Percentiles rank a stretch among this genome's conserved stretches.
These are phyloP conservation scores for Cyrtodaria siliqua DNA, from an alignment of 2,888 invertebrate species.

Conservation along the genomic window DNA sequence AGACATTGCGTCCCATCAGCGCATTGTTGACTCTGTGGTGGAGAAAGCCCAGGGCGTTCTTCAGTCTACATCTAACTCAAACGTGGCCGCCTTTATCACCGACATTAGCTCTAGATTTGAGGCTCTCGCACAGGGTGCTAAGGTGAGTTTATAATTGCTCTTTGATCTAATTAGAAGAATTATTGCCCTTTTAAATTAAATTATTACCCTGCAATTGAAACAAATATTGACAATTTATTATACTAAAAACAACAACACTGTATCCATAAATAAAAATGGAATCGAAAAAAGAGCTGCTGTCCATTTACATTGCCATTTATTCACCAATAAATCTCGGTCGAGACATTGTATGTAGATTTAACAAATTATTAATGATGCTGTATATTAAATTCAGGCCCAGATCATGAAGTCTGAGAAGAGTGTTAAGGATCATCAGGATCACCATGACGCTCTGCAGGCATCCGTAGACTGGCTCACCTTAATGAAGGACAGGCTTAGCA, in stretches of 20 bases:
- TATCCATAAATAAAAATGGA: too few relatives aligned
- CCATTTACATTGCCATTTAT: too few relatives aligned
- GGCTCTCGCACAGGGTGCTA: constrained; percentile 74
- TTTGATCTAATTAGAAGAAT: background rate
- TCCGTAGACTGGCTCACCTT: constrained; percentile 94
- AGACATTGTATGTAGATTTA: too few relatives aligned
- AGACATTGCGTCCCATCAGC: constrained; percentile 95
- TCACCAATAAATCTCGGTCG: background rate
- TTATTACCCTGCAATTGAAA: too few relatives aligned
- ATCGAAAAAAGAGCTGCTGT: too few relatives aligned
- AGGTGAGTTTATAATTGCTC: too few relatives aligned
- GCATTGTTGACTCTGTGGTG: constrained; percentile 94
- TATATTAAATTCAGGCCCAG: constrained; percentile 73
- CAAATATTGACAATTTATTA: too few relatives aligned
- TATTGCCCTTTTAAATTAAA: background rate
- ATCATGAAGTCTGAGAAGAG: constrained; percentile 89
- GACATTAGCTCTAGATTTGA: constrained; percentile 80
- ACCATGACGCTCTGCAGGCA: constrained; percentile 93
- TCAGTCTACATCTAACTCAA: constrained; percentile 88
- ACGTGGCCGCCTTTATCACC: constrained; percentile 79
- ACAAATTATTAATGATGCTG: too few relatives aligned
- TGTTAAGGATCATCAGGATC: constrained; percentile 95
- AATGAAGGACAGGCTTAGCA: constrained; percentile 92
- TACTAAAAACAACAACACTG: too few relatives aligned
- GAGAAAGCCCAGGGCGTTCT: constrained; percentile 93